Conservation (phyloP, 92 coral and sea anemone genomes). For the Phenganax marumi region DNA sequence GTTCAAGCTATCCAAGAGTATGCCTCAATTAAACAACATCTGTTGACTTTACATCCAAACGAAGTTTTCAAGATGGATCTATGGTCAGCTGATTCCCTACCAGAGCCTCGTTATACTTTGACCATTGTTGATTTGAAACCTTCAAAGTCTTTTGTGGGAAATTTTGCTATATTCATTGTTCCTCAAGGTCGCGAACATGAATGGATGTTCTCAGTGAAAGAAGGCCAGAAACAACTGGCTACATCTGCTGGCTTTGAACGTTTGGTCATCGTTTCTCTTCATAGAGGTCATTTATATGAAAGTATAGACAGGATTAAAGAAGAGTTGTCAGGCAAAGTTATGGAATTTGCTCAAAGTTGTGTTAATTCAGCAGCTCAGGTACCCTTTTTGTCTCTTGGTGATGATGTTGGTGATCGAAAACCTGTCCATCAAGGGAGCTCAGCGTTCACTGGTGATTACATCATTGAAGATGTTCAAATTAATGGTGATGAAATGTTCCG, state of each 20-base stretch:
- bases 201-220: constrained; percentile 69
- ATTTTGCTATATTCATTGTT: constrained; percentile 87
- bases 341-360: constrained; percentile 83
- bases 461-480: constrained; percentile 79
- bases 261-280: constrained; percentile 73
- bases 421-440: constrained; percentile 69
- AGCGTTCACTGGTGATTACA: constrained; percentile 65
- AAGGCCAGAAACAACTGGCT: constrained; percentile 72
- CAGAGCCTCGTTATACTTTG: constrained; percentile 72
- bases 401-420: constrained; percentile 83
- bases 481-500: constrained; percentile 69
- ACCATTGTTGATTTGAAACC: constrained; percentile 64
- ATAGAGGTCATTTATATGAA: constrained; percentile 70
- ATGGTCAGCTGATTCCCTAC: constrained; percentile 54
- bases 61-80: constrained; percentile 57
- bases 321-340: constrained; percentile 83
- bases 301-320: constrained; percentile 71
- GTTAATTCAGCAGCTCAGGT: constrained; percentile 67
- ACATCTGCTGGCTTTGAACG: constrained; percentile 73
- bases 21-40: constrained; percentile 63
- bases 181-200: constrained; percentile 98
- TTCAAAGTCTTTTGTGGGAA: constrained; percentile 61
- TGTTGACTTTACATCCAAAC: constrained; percentile 45
- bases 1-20: constrained; percentile 67
- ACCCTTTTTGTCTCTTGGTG: constrained; percentile 83